A percentile compares a stretch with the other conserved stretches of the same genome.
phyloP scores from a whole-genome alignment of 92 coral and sea anemone genomes.

The Nematostella vectensis region DNA sequence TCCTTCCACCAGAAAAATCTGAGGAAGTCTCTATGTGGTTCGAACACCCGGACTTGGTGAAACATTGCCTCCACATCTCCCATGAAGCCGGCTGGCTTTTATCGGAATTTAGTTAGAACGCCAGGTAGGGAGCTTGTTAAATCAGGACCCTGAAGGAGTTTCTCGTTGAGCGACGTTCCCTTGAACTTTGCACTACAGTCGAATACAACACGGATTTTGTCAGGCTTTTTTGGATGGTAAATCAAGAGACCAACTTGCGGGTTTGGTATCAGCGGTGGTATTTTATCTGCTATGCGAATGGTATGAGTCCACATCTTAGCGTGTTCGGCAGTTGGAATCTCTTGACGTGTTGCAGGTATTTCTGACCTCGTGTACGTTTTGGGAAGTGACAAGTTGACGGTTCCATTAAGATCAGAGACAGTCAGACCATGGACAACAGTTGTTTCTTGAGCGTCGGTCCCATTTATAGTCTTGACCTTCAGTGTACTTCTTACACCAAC shows the following conservation, averaged over 20 bases:
- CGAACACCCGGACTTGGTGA: too few species aligned
- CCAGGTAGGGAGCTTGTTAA: too few species aligned
- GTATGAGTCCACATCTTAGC: conserved; percentile 24
- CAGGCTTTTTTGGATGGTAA: too few species aligned
- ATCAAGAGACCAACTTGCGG: conserved; percentile 17
- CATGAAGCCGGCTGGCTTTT: too few species aligned
- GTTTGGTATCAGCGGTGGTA: conserved; percentile 17
- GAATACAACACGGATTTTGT: too few species aligned
- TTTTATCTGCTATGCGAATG: conserved; percentile 7
- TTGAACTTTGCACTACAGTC: too few species aligned
- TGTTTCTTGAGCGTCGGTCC: conserved; percentile 15
- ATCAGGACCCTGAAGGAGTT: too few species aligned
- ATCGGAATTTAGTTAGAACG: too few species aligned
- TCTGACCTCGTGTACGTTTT: conserved; percentile 17
- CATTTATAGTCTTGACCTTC: conserved; percentile 18
- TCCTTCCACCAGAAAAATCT: too few species aligned
- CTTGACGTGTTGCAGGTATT: conserved; percentile 5
- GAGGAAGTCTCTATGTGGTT: too few species aligned
- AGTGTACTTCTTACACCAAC: conserved; percentile 23
- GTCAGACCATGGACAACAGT: conserved; percentile 23
- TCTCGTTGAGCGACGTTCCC: too few species aligned
- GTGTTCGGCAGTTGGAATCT: conserved; percentile 11
- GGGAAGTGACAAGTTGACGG: conserved; percentile 16
- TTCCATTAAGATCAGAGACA: conserved; percentile 26
- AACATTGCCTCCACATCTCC: too few species aligned